Base-by-base conservation (phyloP, 2,113 vertebrate species). In the Dunckerocampus dactyliophorus region DNA sequence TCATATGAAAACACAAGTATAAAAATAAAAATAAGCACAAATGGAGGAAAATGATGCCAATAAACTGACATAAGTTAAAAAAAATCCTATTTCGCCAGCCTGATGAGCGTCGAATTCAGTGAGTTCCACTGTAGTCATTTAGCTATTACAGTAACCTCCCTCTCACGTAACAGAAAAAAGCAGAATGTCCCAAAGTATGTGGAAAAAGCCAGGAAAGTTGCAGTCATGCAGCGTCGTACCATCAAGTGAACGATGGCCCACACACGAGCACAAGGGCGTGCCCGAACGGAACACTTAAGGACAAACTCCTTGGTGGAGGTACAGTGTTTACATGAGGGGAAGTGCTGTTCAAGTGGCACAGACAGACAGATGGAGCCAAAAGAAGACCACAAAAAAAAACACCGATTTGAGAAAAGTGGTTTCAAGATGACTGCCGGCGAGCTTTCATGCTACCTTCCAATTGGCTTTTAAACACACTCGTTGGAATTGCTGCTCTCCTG, bases 401-500 rank as follows among this genome's bases (percentile, higher is more conserved):
- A 16, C 16, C 47, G 6, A 24, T 7, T 37, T 21, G 17, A 49
- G 20, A n/a, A 42, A 16, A 39, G 9, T 28, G 51, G 31, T 39
- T 55, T 12, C 10, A 16, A 39, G 34, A 19, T 39, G 19, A 55
- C 34, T 20, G 53, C 13, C n/a, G 60, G 14, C 3, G 6, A 15
- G 11, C 15, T 17, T n/a, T 31, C 17, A 4, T 24, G 10, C 53
- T 34, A 19, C 9, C 20, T 37, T 37, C 47, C 48, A 59, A 47
- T 60, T 56, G 43, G 14, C 19, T 63, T 59, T 75, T 72, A 68
- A 69, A 73, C 59, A n/a, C 58, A 11, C 9, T 37, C 17, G 15
- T 24, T 65, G 22, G 69, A 71, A 72, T 77, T 67, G 45, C n/a
- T 71, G 59, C 72, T 75, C 67, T 69, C 55, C 39, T 11, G 34